phyloP scores from a whole-genome alignment of 2,113 vertebrate species.

The Mystacornis crossleyi region DNA sequence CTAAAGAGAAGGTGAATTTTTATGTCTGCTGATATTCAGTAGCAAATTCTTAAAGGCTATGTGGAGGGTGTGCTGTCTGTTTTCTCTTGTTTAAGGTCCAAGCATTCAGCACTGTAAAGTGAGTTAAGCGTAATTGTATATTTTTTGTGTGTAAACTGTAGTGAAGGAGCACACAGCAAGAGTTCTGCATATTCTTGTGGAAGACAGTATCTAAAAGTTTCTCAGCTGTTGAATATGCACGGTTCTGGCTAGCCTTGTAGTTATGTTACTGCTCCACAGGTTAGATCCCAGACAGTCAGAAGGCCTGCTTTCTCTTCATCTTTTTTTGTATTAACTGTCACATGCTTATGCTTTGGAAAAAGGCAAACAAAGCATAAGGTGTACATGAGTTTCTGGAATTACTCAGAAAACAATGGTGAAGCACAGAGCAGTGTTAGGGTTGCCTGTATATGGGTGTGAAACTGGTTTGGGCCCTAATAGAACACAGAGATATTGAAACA shows the following conservation, averaged over 20 bases:
- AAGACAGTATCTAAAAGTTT: not conserved
- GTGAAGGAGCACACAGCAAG: not conserved
- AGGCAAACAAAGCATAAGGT: not conserved
- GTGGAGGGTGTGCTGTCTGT: not conserved
- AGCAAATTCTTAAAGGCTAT: not conserved
- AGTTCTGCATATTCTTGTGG: not conserved
- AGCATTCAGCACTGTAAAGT: not conserved
- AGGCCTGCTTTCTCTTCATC: not conserved
- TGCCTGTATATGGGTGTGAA: not conserved
- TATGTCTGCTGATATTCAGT: not conserved
- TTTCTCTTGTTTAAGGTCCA: not conserved
- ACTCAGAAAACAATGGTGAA: not conserved
- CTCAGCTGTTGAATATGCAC: accelerated
- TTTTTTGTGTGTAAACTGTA: not conserved
- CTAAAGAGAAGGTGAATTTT: slow-evolving; percentile 91
- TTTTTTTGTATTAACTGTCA: not conserved
- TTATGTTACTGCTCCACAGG: not conserved
- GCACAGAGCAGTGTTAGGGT: not conserved
- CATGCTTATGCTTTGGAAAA: not conserved
- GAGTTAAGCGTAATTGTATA: not conserved
- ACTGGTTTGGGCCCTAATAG: not conserved
- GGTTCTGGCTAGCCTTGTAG: not conserved
- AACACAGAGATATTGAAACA: not conserved
- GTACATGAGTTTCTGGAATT: not conserved
- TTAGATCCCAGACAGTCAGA: not conserved